Percentiles rank a stretch among this genome's conserved stretches.
Evolutionary conservation across 2,888 invertebrate species (phyloP).

Genomic region (Azorinus chamasolen): DNA sequence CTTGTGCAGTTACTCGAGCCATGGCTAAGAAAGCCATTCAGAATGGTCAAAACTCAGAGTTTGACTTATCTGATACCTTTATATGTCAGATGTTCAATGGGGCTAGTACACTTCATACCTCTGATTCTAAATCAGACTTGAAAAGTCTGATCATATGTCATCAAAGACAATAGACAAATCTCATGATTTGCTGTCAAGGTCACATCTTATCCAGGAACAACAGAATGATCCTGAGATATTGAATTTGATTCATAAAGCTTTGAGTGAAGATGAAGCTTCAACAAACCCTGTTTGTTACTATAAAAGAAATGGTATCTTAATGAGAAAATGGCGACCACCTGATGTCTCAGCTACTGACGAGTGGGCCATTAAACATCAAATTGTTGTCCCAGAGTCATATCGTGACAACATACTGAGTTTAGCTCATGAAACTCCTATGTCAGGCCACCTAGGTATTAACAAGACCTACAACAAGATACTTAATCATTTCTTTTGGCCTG

Average conservation of each 20-base stretch:
- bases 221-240: constrained; percentile 47
- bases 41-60: neutral
- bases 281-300: constrained; percentile 39
- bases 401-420: constrained; percentile 34
- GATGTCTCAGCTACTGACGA: constrained; percentile 48
- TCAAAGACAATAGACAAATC: constrained; percentile 7
- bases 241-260: constrained; percentile 30
- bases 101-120: neutral
- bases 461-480: constrained; percentile 46
- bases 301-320: constrained; percentile 38
- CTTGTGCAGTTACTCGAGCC: no score
- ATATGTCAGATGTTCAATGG: neutral
- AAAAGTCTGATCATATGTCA: constrained; percentile 15
- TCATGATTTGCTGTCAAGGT: constrained; percentile 35
- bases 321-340: constrained; percentile 55
- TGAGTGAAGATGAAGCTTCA: constrained; percentile 25
- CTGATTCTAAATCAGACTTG: neutral
- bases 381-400: constrained; percentile 48
- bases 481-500: constrained; percentile 49
- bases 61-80: constrained; percentile 19
- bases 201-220: constrained; percentile 47
- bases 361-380: constrained; percentile 44
- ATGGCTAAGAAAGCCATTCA: constrained; percentile 24
- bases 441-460: constrained; percentile 54
- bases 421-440: constrained; percentile 50